phyloP scores from a whole-genome alignment of 23 tunicate genomes.

The Trididemnum clinides region DNA sequence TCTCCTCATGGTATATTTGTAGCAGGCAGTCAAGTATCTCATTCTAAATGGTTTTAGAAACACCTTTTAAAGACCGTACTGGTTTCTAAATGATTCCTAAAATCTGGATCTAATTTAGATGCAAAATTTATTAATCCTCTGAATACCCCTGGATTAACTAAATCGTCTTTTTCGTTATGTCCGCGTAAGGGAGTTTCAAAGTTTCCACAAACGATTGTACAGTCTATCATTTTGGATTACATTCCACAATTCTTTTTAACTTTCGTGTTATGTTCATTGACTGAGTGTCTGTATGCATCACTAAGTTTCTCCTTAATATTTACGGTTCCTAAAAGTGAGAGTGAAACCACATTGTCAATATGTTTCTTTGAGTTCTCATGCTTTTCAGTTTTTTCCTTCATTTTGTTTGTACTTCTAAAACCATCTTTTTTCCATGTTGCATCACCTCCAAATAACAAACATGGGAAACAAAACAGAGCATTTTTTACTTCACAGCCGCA shows the following conservation, averaged over 20 bases:
- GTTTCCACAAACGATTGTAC: slow-evolving; percentile 20
- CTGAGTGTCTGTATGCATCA: no score
- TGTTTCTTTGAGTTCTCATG: slow-evolving; percentile 15
- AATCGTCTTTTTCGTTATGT: slow-evolving; percentile 12
- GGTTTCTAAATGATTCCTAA: not conserved
- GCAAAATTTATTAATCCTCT: slow-evolving; percentile 13
- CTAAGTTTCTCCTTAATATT: no score
- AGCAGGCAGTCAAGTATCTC: not conserved
- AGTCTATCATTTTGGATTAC: slow-evolving; percentile 22
- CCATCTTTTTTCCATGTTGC: slow-evolving; percentile 26
- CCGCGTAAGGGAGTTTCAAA: slow-evolving; percentile 30
- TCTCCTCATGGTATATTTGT: not conserved
- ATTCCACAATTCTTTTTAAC: not conserved
- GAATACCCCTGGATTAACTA: slow-evolving; percentile 2
- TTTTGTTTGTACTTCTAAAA: not conserved
- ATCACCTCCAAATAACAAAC: slow-evolving; percentile 12
- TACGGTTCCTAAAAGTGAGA: not conserved
- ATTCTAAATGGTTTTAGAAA: slow-evolving; percentile 2
- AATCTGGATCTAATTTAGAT: slow-evolving; percentile 1
- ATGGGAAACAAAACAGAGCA: slow-evolving; percentile 14
- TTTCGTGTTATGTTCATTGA: no score
- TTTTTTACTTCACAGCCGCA: not conserved
- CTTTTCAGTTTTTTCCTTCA: not conserved
- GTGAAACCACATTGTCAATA: not conserved
- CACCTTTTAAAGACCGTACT: not conserved